phyloP scores from a whole-genome alignment of 2,113 vertebrate genomes.

The Chinchilla lanigera region DNA sequence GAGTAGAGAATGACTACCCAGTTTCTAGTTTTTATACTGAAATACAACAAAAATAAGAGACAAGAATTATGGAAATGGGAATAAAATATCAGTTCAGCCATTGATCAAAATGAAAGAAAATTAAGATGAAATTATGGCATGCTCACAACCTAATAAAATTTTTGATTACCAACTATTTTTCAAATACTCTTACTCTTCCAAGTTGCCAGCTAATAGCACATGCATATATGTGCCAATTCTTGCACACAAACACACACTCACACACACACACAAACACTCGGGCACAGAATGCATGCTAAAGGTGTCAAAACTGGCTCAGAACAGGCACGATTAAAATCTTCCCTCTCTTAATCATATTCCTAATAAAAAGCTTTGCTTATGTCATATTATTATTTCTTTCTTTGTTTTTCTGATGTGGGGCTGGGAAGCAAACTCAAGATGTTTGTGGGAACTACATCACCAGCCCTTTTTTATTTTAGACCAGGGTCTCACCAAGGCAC shows the following conservation, averaged over 20 bases:
- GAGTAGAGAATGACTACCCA: not conserved
- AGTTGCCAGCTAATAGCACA: not conserved
- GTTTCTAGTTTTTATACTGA: not conserved
- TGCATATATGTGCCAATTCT: not conserved
- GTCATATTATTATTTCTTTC: no score
- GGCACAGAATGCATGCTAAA: not conserved
- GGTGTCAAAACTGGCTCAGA: not conserved
- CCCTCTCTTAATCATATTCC: not conserved
- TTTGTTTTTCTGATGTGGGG: not conserved
- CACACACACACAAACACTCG: not conserved
- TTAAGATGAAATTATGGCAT: not conserved
- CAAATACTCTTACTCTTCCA: not conserved
- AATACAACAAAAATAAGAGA: not conserved
- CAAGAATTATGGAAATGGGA: not conserved
- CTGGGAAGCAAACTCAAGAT: not conserved
- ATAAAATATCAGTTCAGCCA: not conserved
- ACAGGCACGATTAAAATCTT: not conserved
- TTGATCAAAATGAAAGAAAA: constrained; percentile 48
- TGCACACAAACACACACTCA: fast-evolving
- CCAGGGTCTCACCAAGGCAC: not conserved
- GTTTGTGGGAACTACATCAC: not conserved
- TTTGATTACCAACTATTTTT: not conserved
- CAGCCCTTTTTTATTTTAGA: not conserved
- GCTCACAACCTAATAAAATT: not conserved
- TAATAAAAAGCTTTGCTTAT: not conserved